phyloP scores from a whole-genome alignment of 2,113 vertebrate genomes.

The Junco hyemalis region DNA sequence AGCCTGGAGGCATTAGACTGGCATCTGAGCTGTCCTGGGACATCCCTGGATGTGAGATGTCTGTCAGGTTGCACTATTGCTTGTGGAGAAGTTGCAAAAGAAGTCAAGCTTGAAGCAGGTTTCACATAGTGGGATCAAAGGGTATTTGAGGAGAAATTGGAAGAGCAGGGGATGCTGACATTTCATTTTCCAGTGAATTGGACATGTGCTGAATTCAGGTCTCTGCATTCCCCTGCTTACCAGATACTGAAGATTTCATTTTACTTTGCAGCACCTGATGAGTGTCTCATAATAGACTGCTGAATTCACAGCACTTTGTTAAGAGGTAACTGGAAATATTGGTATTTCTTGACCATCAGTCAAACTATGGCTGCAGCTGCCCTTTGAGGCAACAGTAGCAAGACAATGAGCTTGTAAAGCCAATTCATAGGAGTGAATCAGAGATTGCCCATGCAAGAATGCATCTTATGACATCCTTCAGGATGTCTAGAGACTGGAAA shows the following conservation, averaged over 20 bases:
- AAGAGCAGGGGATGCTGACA: neutral
- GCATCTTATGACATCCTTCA: neutral
- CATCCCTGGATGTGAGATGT: neutral
- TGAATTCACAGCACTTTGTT: neutral
- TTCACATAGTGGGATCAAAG: neutral
- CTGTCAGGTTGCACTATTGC: neutral
- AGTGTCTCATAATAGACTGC: neutral
- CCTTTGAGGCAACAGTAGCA: neutral
- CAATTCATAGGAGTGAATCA: neutral
- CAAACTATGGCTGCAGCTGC: neutral
- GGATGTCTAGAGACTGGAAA: neutral
- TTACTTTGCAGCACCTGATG: neutral
- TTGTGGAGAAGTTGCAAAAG: neutral
- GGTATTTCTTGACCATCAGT: neutral
- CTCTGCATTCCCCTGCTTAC: neutral
- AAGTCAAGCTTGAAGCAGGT: neutral
- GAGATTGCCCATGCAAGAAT: neutral
- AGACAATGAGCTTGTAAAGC: neutral
- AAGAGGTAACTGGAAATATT: neutral
- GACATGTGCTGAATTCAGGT: neutral
- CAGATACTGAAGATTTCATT: neutral
- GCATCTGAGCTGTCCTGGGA: neutral
- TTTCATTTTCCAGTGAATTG: neutral
- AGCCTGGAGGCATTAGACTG: neutral
- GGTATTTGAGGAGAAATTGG: neutral